phyloP scores from a whole-genome alignment of 2,888 invertebrate species.

The Scotopteryx bipunctaria region DNA sequence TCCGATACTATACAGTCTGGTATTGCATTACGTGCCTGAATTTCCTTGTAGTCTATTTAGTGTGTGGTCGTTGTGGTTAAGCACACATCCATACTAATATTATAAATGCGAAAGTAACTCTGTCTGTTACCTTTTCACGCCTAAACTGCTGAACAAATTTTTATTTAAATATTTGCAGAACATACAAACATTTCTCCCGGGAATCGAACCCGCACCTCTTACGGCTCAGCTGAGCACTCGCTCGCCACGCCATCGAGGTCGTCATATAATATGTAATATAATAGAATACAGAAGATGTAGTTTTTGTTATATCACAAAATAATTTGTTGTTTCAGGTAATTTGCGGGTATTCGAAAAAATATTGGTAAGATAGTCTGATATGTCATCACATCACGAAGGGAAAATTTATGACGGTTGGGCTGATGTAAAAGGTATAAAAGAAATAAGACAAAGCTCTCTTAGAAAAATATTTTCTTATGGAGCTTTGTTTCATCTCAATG shows the following conservation, averaged over 20 bases:
- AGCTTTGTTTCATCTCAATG: too few species aligned
- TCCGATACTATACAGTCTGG: background rate
- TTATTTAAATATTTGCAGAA: too few species aligned
- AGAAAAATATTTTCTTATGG: too few species aligned
- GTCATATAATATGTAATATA: too few species aligned
- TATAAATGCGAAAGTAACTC: background rate
- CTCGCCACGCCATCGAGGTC: too few species aligned
- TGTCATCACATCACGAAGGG: background rate
- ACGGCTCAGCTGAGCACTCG: too few species aligned
- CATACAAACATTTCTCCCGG: too few species aligned
- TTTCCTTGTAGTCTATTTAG: slow-evolving; percentile 3
- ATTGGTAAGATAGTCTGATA: background rate
- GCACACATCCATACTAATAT: background rate
- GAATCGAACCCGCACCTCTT: too few species aligned
- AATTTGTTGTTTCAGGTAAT: slow-evolving; percentile 15
- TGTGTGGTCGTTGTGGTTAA: too few species aligned
- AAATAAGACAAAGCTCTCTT: background rate
- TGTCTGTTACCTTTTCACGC: background rate
- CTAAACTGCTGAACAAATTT: too few species aligned
- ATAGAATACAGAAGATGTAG: too few species aligned
- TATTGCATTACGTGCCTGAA: background rate
- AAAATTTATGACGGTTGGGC: background rate
- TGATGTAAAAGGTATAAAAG: background rate
- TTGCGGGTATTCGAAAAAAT: background rate
- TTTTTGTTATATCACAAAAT: background rate